Base-by-base conservation (phyloP, 2,113 vertebrate genomes). In the Puntigrus tetrazona region DNA sequence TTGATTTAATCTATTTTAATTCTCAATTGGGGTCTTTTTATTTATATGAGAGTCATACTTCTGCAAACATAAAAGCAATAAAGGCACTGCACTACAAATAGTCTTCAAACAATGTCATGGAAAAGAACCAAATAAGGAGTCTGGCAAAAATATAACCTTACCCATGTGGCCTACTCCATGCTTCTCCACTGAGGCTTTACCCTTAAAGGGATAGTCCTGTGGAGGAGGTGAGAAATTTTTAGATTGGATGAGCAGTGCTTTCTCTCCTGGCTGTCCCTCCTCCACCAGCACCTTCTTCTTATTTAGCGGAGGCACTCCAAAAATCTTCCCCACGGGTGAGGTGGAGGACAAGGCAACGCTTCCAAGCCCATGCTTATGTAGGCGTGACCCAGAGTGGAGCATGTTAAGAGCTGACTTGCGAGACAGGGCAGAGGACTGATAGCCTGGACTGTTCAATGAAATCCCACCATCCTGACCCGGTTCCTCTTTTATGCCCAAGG, bases 181-280 rank as follows among this genome's bases (percentile, higher is more conserved):
- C 88, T 96, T 98, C 88, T 96, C 96, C 5, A 95, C 94, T 63
- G 95, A 93, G 13, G 93, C 77, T 91, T 96, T 98, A 83, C 95
- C 89, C 90, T 96, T 97, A 91, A 94, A 94, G 79, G 96, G 94
- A 90, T 96, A 95, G 88, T 97, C 96, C 4, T 94, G 95, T 69
- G 94, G 93, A 86, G 95, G 94, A 73, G 95, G 90, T 70, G 95
- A 96, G 36, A 92, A 95, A 72, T 88, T 90, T 87, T 93, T 94
- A 1, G 90, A 88, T 70, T 89, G 91, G 84, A 86, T 87, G 7
- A 87, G 36, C 1, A 90, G 82, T 14, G 92, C 86, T 55, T 77
- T 86, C 65, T 91, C 91, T 4, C 7, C 78, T 0, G 91, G 85
- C 70, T 92, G 86, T 1, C 92, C 87, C 11, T 96, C 96, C 3